Conservation (phyloP, 2,888 invertebrate genomes). For the Anarsia innoxiella region DNA sequence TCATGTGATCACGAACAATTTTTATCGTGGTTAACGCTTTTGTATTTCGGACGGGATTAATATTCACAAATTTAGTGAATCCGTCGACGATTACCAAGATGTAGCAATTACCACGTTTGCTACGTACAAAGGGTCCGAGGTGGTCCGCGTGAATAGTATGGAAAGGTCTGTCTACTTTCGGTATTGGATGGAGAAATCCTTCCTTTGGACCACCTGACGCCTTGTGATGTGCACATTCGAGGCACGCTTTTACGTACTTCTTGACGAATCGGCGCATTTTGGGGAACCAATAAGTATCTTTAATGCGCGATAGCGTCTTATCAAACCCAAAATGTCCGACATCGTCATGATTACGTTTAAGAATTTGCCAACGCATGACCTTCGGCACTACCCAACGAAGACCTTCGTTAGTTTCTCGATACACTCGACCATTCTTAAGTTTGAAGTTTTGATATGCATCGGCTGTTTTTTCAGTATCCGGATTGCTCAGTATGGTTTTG, state of each 20-base stretch:
- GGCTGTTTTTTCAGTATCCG: neutral
- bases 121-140: conserved; percentile 15
- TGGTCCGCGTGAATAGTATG: conserved; percentile 13
- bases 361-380: conserved; percentile 6
- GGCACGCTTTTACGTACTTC: conserved; percentile 8
- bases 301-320: conserved; percentile 4
- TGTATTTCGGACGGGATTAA: conserved; percentile 18
- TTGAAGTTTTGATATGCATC: conserved; percentile 1
- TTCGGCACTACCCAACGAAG: conserved; percentile 7
- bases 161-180: conserved; percentile 4
- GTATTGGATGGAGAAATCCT: conserved; percentile 8
- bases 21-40: conserved; percentile 17
- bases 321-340: conserved; percentile 12
- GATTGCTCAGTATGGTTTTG: neutral
- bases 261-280: conserved; percentile 9
- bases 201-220: conserved; percentile 2
- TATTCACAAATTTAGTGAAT: conserved; percentile 18
- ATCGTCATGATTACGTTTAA: conserved; percentile 9
- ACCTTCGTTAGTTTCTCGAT: neutral
- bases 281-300: conserved; percentile 7
- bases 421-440: conserved; percentile 1
- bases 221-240: conserved; percentile 9
- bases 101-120: conserved; percentile 18
- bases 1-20: conserved; percentile 16
- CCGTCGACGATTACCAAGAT: conserved; percentile 18